Evolutionary conservation across 2,113 vertebrate genomes (phyloP).

Genomic region (Proteles cristata): DNA sequence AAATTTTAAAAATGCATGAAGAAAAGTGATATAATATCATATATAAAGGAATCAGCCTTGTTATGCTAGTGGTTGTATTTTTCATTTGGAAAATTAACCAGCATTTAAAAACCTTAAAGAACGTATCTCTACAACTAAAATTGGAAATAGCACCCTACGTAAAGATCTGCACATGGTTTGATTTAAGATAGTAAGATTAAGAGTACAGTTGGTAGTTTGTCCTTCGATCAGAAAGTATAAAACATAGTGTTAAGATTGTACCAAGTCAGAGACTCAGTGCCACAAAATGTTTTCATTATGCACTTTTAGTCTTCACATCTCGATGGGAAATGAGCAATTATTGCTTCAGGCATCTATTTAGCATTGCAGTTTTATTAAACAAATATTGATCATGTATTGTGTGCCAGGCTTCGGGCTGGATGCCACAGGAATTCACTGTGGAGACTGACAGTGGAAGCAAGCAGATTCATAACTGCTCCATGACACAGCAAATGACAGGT

Average conservation of each 20-base stretch:
- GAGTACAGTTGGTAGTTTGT: neutral
- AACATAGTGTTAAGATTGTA: neutral
- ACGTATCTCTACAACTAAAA: neutral
- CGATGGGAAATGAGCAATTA: constrained; percentile 33
- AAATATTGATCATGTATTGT: neutral
- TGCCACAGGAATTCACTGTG: neutral
- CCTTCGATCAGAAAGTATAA: neutral
- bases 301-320: neutral
- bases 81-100: constrained; percentile 39
- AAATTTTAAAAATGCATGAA: neutral
- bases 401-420: neutral
- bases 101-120: constrained; percentile 7
- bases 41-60: neutral
- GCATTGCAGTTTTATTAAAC: neutral
- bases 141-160: neutral
- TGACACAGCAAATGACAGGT: neutral
- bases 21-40: neutral
- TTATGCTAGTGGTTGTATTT: neutral
- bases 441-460: neutral
- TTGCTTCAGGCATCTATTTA: neutral
- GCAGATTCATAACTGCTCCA: neutral
- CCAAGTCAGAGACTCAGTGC: neutral
- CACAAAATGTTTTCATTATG: neutral
- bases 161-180: neutral
- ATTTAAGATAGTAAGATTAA: neutral